These are phyloP conservation scores for Beaufortia kweichowensis DNA, from an alignment of 2,113 vertebrate genomes.

Conservation along the genomic window DNA sequence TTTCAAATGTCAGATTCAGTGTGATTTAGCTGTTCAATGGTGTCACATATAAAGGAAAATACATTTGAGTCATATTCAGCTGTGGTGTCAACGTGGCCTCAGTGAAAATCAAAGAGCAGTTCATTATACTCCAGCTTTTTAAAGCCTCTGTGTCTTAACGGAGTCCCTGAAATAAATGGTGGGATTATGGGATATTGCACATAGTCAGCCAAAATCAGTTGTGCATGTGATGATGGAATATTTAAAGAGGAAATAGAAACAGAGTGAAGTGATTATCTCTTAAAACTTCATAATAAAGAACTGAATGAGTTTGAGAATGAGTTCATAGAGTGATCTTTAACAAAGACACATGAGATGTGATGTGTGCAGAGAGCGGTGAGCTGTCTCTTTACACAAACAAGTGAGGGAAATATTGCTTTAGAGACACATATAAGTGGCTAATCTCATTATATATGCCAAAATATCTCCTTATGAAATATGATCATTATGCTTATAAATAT, in stretches of 20 bases:
- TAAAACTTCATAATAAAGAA: constrained; percentile 1
- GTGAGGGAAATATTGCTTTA: background rate
- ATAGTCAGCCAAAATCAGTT: background rate
- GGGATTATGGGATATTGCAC: background rate
- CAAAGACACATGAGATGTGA: background rate
- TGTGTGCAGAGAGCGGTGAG: background rate
- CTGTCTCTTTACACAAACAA: background rate
- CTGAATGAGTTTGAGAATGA: background rate
- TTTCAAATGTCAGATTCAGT: too few species aligned
- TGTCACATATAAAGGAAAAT: too few species aligned
- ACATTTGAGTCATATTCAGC: too few species aligned
- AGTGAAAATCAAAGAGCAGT: background rate
- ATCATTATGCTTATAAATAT: too few species aligned
- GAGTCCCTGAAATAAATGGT: background rate
- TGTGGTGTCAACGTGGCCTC: background rate
- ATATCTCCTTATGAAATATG: too few species aligned
- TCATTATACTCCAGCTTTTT: background rate
- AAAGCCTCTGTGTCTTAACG: background rate
- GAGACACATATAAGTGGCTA: background rate
- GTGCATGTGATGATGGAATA: background rate
- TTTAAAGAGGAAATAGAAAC: constrained; percentile 1
- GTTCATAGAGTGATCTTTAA: constrained; percentile 10
- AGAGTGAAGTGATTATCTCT: background rate
- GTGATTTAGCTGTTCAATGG: too few species aligned
- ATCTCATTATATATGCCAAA: background rate